Percentiles rank a stretch among this genome's conserved stretches.
Conservation (phyloP, 2,888 invertebrate genomes). For the Leptopilina myrica region DNA sequence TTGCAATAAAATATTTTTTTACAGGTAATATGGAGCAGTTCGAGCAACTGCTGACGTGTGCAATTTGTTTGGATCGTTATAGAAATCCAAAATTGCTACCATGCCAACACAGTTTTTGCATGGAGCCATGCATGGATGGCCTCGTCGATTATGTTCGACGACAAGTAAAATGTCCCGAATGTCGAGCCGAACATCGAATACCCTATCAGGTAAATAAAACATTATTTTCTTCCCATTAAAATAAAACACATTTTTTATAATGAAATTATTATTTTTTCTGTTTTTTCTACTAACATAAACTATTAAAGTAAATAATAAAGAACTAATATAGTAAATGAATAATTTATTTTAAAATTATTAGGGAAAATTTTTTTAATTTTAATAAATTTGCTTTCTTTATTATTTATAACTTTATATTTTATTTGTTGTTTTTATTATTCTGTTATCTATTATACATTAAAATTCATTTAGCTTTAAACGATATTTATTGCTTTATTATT, state of each 20-base stretch:
- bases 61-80: slow-evolving; percentile 98
- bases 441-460: too few relatives aligned
- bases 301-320: too few relatives aligned
- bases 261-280: too few relatives aligned
- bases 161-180: slow-evolving; percentile 99
- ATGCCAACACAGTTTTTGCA: slow-evolving; percentile 99
- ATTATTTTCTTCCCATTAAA: background rate
- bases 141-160: slow-evolving; percentile 95
- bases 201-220: slow-evolving; percentile 89
- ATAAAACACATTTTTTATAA: background rate
- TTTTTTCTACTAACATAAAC: too few relatives aligned
- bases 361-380: too few relatives aligned
- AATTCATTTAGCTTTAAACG: too few relatives aligned
- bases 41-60: slow-evolving; percentile 98
- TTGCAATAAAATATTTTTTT: background rate
- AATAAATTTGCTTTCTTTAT: too few relatives aligned
- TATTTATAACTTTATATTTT: too few relatives aligned
- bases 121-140: slow-evolving; percentile 99
- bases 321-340: too few relatives aligned
- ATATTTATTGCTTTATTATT: too few relatives aligned
- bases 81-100: slow-evolving; percentile 98
- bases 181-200: slow-evolving; percentile 96
- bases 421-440: too few relatives aligned
- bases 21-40: slow-evolving; percentile 89
- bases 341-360: too few relatives aligned